phyloP scores from a whole-genome alignment of 1,140 invertebrate genomes.

The Heterodera schachtii region DNA sequence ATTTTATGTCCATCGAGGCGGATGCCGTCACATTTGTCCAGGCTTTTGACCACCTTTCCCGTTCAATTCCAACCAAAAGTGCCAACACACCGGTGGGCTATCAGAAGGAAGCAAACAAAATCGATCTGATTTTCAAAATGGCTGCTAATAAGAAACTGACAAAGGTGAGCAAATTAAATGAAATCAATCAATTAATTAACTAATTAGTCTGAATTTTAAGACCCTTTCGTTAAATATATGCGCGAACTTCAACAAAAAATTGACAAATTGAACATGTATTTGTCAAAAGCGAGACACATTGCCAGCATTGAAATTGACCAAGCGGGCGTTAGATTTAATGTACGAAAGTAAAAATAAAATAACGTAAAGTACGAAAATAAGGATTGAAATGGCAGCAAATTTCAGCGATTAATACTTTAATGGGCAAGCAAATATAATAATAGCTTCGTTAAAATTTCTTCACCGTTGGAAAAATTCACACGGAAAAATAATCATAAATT shows the following conservation, averaged over 20 bases:
- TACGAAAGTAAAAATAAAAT: background rate
- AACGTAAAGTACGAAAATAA: background rate
- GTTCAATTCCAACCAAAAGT: background rate
- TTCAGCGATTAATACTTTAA: no score
- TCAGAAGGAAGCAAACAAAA: background rate
- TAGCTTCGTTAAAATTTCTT: no score
- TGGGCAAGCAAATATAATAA: no score
- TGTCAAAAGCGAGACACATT: background rate
- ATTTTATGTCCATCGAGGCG: background rate
- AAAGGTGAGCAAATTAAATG: background rate
- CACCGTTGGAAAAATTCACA: no score
- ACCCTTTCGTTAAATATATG: background rate
- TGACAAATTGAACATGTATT: background rate
- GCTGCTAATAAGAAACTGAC: background rate
- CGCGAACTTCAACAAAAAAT: background rate
- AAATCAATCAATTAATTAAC: background rate
- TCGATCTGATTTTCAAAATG: background rate
- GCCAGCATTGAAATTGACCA: background rate
- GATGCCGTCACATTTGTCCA: background rate
- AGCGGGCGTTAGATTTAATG: background rate
- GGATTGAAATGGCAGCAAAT: no score
- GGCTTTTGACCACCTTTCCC: background rate
- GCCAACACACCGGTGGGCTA: background rate
- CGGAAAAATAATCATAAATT: no score
- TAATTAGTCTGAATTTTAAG: background rate